Evolutionary conservation across 2,888 invertebrate species (phyloP).

Genomic region (Drosophila incognita): DNA sequence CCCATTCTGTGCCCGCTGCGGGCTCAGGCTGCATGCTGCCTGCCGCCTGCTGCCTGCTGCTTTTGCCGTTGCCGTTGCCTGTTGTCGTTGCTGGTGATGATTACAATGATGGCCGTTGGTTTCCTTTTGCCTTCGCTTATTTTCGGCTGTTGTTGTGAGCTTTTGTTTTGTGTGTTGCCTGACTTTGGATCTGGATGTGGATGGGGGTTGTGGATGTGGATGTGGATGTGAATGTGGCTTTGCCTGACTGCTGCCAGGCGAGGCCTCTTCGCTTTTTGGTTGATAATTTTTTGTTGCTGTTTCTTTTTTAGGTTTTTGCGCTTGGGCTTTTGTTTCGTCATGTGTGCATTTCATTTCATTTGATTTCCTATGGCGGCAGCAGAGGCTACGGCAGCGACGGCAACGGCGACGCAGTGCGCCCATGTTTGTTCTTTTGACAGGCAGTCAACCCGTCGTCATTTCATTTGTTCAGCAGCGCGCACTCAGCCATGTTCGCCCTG

Average conservation of each 20-base stretch:
- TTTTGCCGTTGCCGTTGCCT: constrained; percentile 26
- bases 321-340: constrained; percentile 78
- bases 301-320: constrained; percentile 54
- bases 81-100: constrained; percentile 69
- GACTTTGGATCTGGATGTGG: constrained; percentile 28
- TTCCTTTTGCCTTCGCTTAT: constrained; percentile 61
- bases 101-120: constrained; percentile 77
- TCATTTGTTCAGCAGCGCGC: constrained; percentile 82
- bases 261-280: constrained; percentile 69
- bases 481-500: constrained; percentile 71
- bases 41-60: constrained; percentile 37
- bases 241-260: constrained; percentile 50
- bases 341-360: constrained; percentile 81
- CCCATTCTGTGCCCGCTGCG: constrained; percentile 33
- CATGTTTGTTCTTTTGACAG: constrained; percentile 85
- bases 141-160: constrained; percentile 59
- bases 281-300: constrained; percentile 69
- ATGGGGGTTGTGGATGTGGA: constrained; percentile 15
- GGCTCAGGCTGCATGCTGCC: constrained; percentile 18
- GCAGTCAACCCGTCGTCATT: constrained; percentile 85
- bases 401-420: constrained; percentile 72
- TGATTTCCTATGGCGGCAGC: constrained; percentile 78
- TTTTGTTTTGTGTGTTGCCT: constrained; percentile 63
- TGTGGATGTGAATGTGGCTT: constrained; percentile 30
- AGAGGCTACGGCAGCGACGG: constrained; percentile 28